These are phyloP conservation scores for Aythya baeri DNA, from an alignment of 2,113 vertebrate species.

Conservation along the genomic window DNA sequence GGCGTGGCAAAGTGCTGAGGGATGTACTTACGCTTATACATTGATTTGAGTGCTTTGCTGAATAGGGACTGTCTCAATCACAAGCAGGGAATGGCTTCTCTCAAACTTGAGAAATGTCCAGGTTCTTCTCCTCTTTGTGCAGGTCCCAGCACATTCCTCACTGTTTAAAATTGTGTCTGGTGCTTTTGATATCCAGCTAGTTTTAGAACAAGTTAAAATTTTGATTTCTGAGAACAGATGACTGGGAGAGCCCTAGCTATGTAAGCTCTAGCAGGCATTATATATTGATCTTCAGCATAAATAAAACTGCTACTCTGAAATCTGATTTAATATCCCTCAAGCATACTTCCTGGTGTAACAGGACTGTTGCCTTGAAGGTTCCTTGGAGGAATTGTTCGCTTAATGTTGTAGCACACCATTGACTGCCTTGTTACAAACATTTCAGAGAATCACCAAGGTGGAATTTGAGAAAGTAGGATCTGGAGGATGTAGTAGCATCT, in stretches of 20 bases:
- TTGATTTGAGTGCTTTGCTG: background rate
- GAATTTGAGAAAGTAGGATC: background rate
- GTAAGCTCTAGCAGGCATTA: background rate
- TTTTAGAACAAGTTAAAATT: background rate
- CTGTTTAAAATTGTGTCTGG: background rate
- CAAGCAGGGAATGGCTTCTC: background rate
- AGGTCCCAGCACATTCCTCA: background rate
- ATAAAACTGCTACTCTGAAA: slow-evolving; percentile 17
- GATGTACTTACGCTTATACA: background rate
- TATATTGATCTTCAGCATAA: background rate
- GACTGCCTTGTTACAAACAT: background rate
- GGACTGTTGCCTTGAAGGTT: slow-evolving; percentile 9
- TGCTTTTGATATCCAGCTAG: background rate
- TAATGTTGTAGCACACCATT: background rate
- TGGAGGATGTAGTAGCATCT: background rate
- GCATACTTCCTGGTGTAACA: background rate
- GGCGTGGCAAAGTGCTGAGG: background rate
- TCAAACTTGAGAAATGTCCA: background rate
- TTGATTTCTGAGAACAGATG: background rate
- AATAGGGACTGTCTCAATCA: background rate
- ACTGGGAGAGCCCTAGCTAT: background rate
- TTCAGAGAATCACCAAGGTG: slow-evolving; percentile 36
- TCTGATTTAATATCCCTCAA: background rate
- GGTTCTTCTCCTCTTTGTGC: background rate
- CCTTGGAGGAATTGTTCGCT: background rate